These are phyloP conservation scores for Enteromius fasciolatus DNA, from an alignment of 2,797 vertebrate species.

Conservation along the genomic window DNA sequence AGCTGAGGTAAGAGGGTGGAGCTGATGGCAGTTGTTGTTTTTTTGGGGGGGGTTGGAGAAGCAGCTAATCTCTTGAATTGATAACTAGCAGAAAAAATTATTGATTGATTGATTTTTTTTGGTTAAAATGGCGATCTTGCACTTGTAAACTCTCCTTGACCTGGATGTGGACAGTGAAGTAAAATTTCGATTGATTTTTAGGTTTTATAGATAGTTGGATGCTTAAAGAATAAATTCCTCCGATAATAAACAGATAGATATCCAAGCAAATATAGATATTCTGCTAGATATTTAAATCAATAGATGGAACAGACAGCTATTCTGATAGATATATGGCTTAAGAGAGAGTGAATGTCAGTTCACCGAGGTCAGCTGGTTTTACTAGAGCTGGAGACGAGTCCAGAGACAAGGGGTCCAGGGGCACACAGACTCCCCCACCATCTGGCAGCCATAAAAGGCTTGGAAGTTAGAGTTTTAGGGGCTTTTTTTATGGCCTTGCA, in stretches of 20 bases:
- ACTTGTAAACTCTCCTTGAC: conserved; percentile 40
- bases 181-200: not conserved
- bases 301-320: not conserved
- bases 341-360: conserved; percentile 73
- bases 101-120: conserved; percentile 63
- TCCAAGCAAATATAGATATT: not conserved
- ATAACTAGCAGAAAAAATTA: conserved; percentile 71
- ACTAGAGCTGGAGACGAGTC: conserved; percentile 81
- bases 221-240: too few relatives aligned
- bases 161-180: not conserved
- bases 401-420: conserved; percentile 73
- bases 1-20: conserved; percentile 67
- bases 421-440: conserved; percentile 72
- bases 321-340: not conserved
- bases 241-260: too few relatives aligned
- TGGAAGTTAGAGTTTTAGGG: conserved; percentile 76
- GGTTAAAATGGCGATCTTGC: conserved; percentile 21
- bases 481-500: conserved; percentile 75
- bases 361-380: conserved; percentile 80
- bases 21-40: conserved; percentile 22
- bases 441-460: conserved; percentile 82
- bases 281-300: not conserved
- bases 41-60: conserved; percentile 59
- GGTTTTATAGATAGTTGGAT: not conserved
- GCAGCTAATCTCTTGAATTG: conserved; percentile 73